Evolutionary conservation across 2,113 vertebrate genomes (phyloP).

Genomic region (Thamnaconus septentrionalis): DNA sequence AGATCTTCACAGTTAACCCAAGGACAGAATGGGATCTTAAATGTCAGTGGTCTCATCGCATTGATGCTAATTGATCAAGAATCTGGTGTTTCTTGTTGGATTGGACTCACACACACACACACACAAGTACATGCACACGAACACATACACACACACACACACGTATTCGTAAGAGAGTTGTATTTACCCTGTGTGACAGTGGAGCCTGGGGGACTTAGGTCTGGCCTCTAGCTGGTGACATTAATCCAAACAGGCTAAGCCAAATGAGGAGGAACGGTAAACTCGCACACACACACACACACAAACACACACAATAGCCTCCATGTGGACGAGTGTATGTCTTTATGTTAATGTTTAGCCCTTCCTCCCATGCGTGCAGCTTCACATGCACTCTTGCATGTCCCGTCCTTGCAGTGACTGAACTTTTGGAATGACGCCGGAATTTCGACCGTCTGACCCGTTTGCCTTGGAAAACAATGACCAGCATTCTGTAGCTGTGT

Average conservation of each 20-base stretch:
- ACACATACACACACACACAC: conserved; percentile 16
- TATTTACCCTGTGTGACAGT: conserved; percentile 57
- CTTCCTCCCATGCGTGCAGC: conserved; percentile 4
- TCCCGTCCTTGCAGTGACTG: conserved; percentile 14
- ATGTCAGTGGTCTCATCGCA: conserved; percentile 52
- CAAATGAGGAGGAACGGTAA: conserved; percentile 60
- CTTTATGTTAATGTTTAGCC: conserved; percentile 41
- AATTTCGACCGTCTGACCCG: conserved; percentile 1
- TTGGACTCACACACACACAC: neutral
- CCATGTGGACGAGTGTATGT: neutral
- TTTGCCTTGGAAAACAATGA: conserved; percentile 2
- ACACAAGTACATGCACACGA: conserved; percentile 5
- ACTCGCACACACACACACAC: conserved; percentile 34
- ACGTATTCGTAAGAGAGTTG: conserved; percentile 14
- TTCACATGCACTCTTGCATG: conserved; percentile 20
- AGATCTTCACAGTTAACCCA: conserved; percentile 18
- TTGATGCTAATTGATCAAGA: conserved; percentile 60
- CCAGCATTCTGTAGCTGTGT: conserved; percentile 12
- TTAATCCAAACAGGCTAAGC: conserved; percentile 69
- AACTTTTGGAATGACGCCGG: conserved; percentile 1
- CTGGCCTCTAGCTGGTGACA: conserved; percentile 64
- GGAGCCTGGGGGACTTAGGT: conserved; percentile 45
- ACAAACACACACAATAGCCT: neutral
- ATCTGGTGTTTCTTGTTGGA: conserved; percentile 62
- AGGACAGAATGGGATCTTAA: conserved; percentile 45